Evolutionary conservation across 2,888 invertebrate species (phyloP), one percentile per base, ranked within the genome.

Genomic region (Leptinotarsa haldemani): DNA sequence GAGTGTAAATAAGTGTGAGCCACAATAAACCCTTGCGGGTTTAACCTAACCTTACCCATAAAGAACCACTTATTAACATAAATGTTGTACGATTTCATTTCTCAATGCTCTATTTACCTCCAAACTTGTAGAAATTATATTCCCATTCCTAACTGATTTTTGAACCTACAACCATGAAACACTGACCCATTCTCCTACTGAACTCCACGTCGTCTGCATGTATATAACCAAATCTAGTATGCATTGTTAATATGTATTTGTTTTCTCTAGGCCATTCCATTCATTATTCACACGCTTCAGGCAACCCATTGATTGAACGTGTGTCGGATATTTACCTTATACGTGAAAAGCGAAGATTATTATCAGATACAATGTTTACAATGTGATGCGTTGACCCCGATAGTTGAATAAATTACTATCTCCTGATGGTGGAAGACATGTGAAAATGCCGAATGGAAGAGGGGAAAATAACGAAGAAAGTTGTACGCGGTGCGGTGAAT

Each of bases 141-240:
- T 9, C 2, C 40, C 40, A 9, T 20, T 56, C 56, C 15, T 22
- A 13, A 56, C 30, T 30, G 20, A 67, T 66, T 48, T 66, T 52
- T 67, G 53, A 67, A 22, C 53, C 20, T 18, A 40, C 53, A 13
- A 67, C 46, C n/a, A 53, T 40, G 30, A 53, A 53, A 52, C 68
- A 68, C 56, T 68, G 46, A 68, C 68, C 68, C 47, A 68, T 68
- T 68, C 68, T 68, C 68, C 68, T 68, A 68, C 68, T 68, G 22
- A 53, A 53, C 50, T 56, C 53, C 46, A 67, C 53, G 9, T 25
- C n/a, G 66, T 15, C 4, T 53, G 7, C n/a, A 25, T 18, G 25
- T 52, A 15, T 52, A 40, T 67, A 53, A 20, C 46, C 40, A 53
- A 67, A 67, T 56, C 56, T 30, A 56, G 56, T 22, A 52, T 68